Evolutionary conservation across 23 tunicate genomes (phyloP), one percentile per base, ranked within the genome.

Genomic region (Oikopleura vanhoeffeni): DNA sequence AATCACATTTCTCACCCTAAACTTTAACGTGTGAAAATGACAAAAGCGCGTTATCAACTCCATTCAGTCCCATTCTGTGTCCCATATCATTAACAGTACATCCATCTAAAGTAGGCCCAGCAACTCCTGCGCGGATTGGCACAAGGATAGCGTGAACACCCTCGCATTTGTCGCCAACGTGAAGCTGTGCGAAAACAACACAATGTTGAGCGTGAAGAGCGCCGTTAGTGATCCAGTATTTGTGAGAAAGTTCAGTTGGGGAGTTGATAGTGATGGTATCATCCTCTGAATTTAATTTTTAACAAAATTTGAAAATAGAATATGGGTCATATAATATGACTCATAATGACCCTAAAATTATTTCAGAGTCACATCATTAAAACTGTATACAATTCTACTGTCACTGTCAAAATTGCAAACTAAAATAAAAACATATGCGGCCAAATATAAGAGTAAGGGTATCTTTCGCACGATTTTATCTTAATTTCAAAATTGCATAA

Each of bases 181-280:
- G 41, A 33, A 91, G 84, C 97, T 91, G 98, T 1, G 98, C 98
- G 85, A 93, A 93, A 67, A 93, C 98, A 85, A 93, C 85, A 42
- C 90, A 85, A 76, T 93, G 98, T 49, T 93, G 90, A 1, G 98
- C 98, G 85, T 93, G 98, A 8, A 93, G 91, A 39, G 98, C 98
- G 24, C 98, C 98, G 57, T 93, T 93, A 24, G 98, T 93, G 33
- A 93, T 93, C 98, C 98, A 93, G 83, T 93, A 93, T 76, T 93
- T 93, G 58, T 93, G 98, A 0, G 98, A 88, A 30, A 93, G 84
- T 0, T 91, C 90, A 41, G 87, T 93, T 39, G 98, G 98, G 57
- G 94, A 85, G 87, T 93, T 90, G 86, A 90, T 87, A 40, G 88
- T 83, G 83, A 93, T 87, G 76, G 60, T 49, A 18, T 49, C 60